Percentiles rank a stretch among this genome's conserved stretches.
Evolutionary conservation across 2,113 vertebrate species (phyloP).

Genomic region (Plecotus auritus): DNA sequence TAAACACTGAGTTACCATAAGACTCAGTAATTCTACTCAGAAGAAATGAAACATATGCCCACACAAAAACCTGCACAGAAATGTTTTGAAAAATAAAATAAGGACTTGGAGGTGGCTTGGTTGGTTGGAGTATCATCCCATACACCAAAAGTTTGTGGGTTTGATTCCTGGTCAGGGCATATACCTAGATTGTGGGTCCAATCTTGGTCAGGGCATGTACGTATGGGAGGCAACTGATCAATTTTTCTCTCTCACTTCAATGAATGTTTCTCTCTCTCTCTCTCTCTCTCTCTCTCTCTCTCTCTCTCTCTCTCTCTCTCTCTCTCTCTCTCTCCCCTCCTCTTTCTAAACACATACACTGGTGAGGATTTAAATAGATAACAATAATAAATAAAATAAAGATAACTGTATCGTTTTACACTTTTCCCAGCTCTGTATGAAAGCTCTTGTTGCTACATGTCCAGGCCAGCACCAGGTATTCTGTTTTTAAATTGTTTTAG

Average conservation of each 20-base stretch:
- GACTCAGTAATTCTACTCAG: no score
- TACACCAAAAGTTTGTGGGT: not conserved
- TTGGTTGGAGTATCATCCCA: not conserved
- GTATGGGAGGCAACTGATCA: not conserved
- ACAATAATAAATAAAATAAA: not conserved
- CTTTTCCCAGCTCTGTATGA: not conserved
- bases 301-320: no score
- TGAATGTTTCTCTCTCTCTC: not conserved
- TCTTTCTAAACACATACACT: not conserved
- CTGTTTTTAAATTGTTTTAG: not conserved
- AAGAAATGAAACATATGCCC: no score
- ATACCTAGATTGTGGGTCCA: not conserved
- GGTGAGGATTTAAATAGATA: not conserved
- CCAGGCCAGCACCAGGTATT: not conserved
- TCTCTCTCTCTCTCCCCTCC: no score
- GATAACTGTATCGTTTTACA: not conserved
- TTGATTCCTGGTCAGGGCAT: not conserved
- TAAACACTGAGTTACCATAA: not conserved
- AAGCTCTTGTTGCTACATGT: not conserved
- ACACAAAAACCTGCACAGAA: no score
- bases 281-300: not conserved
- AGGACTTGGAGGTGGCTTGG: not conserved
- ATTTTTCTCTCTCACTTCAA: not conserved
- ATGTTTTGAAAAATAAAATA: no score
- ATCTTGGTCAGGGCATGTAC: no score